Evolutionary conservation across 2,797 vertebrate genomes (phyloP).

Genomic region (Chiloscyllium punctatum): DNA sequence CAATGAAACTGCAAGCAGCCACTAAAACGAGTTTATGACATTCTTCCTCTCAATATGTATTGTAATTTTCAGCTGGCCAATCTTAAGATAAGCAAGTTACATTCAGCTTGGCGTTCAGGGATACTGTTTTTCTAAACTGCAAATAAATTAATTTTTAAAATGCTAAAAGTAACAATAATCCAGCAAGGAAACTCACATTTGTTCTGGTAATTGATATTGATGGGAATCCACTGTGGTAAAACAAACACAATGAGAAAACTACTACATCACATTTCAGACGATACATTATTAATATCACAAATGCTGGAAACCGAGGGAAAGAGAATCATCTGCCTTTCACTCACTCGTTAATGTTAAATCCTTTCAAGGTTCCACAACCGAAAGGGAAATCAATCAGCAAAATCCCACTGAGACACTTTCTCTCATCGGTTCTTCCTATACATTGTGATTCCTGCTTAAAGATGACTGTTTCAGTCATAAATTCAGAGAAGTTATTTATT

Average conservation of each 20-base stretch:
- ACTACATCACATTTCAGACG: neutral
- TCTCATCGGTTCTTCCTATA: neutral
- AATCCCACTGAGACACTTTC: neutral
- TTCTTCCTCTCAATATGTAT: neutral
- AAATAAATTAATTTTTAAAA: neutral
- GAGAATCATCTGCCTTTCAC: neutral
- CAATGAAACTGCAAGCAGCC: neutral
- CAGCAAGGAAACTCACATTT: neutral
- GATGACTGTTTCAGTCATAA: neutral
- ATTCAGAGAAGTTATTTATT: neutral
- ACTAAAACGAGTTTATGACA: neutral
- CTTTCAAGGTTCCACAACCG: neutral
- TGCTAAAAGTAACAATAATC: neutral
- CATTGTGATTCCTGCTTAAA: neutral
- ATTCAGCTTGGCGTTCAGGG: neutral
- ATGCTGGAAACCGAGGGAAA: neutral
- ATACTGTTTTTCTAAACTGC: neutral
- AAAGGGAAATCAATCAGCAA: neutral
- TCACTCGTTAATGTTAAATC: neutral
- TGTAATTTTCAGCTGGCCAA: neutral
- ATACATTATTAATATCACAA: neutral
- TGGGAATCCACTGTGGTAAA: neutral
- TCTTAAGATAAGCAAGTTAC: neutral
- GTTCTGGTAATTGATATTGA: neutral
- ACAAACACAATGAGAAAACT: neutral